Base-by-base conservation (phyloP, 2,797 vertebrate species). In the Sebastes umbrosus region DNA sequence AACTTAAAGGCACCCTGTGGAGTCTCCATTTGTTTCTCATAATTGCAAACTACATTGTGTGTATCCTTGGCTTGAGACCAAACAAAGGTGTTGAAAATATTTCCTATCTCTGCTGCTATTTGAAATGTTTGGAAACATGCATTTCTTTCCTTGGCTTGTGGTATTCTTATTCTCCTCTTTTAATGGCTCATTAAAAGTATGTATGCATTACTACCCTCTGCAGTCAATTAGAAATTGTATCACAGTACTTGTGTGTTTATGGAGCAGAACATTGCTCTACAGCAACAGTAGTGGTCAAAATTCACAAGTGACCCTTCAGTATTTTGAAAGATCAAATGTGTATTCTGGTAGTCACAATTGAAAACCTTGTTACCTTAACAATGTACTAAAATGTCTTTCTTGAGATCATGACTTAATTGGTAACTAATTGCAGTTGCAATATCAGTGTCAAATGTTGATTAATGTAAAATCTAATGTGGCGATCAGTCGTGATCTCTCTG, bases 381-480 rank as follows among this genome's bases (percentile, higher is more conserved):
- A 50, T 50, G 43, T 50, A 50, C 43, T 50, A 18, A 2, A 43
- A 24, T 57, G 4, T 12, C 55, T 66, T 34, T 31, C 20, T 46
- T 67, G 6, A 62, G 27, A 52, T 63, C 4, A 13, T 22, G 5
- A 57, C 25, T 60, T 52, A 22, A 64, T 58, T 55, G 7, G 13
- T 25, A 58, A 32, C 39, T 60, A 75, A 68, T 24, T 81, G 46
- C 34, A 7, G 59, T 5, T 12, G 20, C 2, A 67, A 67, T 69
- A 36, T 58, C 20, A 36, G 24, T 55, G 22, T 36, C 64, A 81
- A 43, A 54, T 78, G 22, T 12, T 73, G 64, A 79, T 60, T 77
- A 34, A 59, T 62, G 18, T 76, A 25, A 83, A 87, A 50, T 64
- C 31, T 70, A 43, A 75, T 16, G 50, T 12, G 39, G 80, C 57